Percentiles rank a stretch among this genome's conserved stretches.
These are phyloP conservation scores for Escarpia spicata DNA, from an alignment of 2,888 invertebrate genomes.

Conservation along the genomic window DNA sequence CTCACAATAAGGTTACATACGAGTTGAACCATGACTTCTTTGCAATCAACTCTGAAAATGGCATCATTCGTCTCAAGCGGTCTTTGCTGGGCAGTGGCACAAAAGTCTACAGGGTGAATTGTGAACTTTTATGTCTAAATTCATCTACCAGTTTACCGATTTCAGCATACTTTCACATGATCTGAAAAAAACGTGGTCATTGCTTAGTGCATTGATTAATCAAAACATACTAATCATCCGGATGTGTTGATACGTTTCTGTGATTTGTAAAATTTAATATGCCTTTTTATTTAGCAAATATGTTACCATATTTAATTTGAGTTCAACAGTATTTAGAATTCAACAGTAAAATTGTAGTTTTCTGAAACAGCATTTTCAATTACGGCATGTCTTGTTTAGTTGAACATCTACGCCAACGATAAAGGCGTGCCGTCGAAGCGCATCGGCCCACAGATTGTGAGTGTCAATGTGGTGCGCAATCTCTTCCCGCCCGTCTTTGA, in stretches of 20 bases:
- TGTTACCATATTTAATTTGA: not conserved
- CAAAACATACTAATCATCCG: not conserved
- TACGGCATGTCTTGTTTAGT: constrained; percentile 32
- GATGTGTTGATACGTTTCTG: not conserved
- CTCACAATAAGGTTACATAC: constrained; percentile 41
- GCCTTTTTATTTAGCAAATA: not conserved
- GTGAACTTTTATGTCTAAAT: not conserved
- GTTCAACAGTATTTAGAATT: not conserved
- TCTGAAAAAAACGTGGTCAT: not conserved
- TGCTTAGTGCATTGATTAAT: not conserved
- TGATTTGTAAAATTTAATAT: not conserved
- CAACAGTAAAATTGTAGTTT: not conserved
- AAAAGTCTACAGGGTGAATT: constrained; percentile 34
- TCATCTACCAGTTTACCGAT: not conserved
- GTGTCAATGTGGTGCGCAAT: constrained; percentile 49
- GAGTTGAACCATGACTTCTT: constrained; percentile 48
- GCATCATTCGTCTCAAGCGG: constrained; percentile 37
- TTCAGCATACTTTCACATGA: not conserved
- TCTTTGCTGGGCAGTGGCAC: constrained; percentile 37
- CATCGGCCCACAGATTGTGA: constrained; percentile 38
- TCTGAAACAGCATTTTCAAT: not conserved
- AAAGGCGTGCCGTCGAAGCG: constrained; percentile 36
- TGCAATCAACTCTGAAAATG: constrained; percentile 41
- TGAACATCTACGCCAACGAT: constrained; percentile 40
- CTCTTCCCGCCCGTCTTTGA: constrained; percentile 49